Evolutionary conservation across 1,140 invertebrate species (phyloP).

Genomic region (Drosophila oshimai): DNA sequence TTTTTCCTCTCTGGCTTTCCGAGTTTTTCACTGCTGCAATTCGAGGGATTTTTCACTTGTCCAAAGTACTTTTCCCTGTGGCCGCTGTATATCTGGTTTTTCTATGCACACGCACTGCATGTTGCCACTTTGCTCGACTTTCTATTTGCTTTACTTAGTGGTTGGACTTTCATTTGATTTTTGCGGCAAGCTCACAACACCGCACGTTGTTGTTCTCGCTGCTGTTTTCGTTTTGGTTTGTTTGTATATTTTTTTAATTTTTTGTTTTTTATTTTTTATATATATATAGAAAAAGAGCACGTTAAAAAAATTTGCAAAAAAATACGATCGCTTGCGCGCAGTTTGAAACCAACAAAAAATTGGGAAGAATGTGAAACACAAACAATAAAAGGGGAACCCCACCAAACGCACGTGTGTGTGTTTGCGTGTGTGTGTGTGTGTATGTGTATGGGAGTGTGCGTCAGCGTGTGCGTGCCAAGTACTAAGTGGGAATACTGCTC

Average conservation of each 20-base stretch:
- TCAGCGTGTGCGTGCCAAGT: conserved; percentile 19
- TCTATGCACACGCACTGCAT: conserved; percentile 58
- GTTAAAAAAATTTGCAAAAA: conserved; percentile 63
- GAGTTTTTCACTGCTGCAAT: conserved; percentile 14
- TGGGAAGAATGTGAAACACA: background rate
- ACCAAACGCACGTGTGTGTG: conserved; percentile 6
- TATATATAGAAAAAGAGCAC: conserved; percentile 43
- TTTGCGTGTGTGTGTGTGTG: conserved; percentile 3
- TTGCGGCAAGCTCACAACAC: conserved; percentile 62
- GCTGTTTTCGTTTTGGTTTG: conserved; percentile 8
- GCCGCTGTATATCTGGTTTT: conserved; percentile 25
- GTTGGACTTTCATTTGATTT: conserved; percentile 27
- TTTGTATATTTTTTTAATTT: background rate
- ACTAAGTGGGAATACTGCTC: conserved; percentile 56
- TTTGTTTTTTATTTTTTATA: background rate
- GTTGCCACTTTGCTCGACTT: conserved; percentile 26
- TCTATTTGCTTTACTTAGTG: conserved; percentile 17
- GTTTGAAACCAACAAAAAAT: background rate
- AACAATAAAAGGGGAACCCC: conserved; percentile 2
- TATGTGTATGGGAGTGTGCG: conserved; percentile 5
- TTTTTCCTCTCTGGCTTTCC: conserved; percentile 14
- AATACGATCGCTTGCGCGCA: conserved; percentile 17
- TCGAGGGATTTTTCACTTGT: conserved; percentile 40
- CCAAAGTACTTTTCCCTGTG: conserved; percentile 49
- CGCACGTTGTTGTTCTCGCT: conserved; percentile 58